phyloP scores from a whole-genome alignment of 92 coral and sea anemone species.

The Parazoanthus darwini region DNA sequence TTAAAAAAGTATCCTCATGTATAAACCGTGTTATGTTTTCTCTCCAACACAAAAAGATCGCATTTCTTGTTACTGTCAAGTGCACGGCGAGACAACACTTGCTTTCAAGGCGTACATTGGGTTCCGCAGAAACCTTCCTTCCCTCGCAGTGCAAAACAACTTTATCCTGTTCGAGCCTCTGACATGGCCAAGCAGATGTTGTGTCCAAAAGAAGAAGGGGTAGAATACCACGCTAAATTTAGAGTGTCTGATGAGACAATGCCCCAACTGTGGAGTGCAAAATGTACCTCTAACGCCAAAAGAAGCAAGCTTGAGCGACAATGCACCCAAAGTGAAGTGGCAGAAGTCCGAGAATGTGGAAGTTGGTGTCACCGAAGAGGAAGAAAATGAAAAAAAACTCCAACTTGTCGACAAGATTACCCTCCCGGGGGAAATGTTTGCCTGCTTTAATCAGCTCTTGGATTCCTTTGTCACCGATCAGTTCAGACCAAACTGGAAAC shows the following conservation, averaged over 20 bases:
- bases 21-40: no score
- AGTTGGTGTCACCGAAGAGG: background rate
- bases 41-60: background rate
- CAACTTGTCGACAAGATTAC: background rate
- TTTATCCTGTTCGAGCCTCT: background rate
- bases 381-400: background rate
- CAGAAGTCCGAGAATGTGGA: constrained; percentile 26
- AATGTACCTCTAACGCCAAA: background rate
- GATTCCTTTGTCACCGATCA: constrained; percentile 29
- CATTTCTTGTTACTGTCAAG: constrained; percentile 21
- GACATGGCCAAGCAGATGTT: background rate
- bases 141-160: background rate
- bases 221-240: constrained; percentile 12
- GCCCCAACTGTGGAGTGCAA: constrained; percentile 5
- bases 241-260: constrained; percentile 12
- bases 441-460: constrained; percentile 21
- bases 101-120: constrained; percentile 25
- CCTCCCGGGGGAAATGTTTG: constrained; percentile 41
- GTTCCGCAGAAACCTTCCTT: constrained; percentile 2
- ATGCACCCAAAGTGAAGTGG: constrained; percentile 11
- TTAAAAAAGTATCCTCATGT: constrained; percentile 9
- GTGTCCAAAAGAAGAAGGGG: constrained; percentile 9
- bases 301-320: background rate
- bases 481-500: constrained; percentile 45
- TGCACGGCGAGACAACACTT: constrained; percentile 4